Conservation (phyloP, 2,888 invertebrate genomes). For the Agapostemon virescens region DNA sequence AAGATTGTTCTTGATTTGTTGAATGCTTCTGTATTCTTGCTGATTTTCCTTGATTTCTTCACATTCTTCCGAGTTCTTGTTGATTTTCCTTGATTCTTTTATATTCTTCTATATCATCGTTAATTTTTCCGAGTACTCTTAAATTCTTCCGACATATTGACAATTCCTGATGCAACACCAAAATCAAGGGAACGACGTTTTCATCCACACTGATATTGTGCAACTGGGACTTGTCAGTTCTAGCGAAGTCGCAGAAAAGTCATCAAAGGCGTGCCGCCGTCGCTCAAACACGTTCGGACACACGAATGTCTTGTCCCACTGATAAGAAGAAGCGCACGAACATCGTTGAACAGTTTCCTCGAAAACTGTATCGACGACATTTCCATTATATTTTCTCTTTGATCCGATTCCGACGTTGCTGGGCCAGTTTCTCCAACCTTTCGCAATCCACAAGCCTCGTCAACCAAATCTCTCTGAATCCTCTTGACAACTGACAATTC, state of each 20-base stretch:
- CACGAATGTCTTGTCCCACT: slow-evolving; percentile 36
- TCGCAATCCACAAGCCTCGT: background rate
- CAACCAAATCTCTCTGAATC: background rate
- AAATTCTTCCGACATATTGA: too few relatives aligned
- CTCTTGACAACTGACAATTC: background rate
- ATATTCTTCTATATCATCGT: too few relatives aligned
- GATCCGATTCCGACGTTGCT: background rate
- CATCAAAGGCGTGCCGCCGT: slow-evolving; percentile 49
- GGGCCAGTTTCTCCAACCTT: background rate
- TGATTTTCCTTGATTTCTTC: too few relatives aligned
- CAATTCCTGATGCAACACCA: background rate
- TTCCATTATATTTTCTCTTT: background rate
- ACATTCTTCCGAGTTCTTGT: too few relatives aligned
- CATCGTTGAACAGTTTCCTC: slow-evolving; percentile 40
- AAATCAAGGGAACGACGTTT: background rate
- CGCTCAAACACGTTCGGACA: slow-evolving; percentile 1
- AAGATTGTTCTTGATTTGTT: too few relatives aligned
- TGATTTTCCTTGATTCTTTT: too few relatives aligned
- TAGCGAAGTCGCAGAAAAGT: slow-evolving; percentile 18
- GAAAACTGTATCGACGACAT: slow-evolving; percentile 48
- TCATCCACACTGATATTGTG: slow-evolving; percentile 14
- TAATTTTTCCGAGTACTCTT: too few relatives aligned
- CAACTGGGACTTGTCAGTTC: slow-evolving; percentile 21
- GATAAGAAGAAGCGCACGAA: slow-evolving; percentile 26
- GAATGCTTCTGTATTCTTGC: too few relatives aligned